Conservation (phyloP, 92 coral and sea anemone species). For the Hydrozoanthus gracilis region DNA sequence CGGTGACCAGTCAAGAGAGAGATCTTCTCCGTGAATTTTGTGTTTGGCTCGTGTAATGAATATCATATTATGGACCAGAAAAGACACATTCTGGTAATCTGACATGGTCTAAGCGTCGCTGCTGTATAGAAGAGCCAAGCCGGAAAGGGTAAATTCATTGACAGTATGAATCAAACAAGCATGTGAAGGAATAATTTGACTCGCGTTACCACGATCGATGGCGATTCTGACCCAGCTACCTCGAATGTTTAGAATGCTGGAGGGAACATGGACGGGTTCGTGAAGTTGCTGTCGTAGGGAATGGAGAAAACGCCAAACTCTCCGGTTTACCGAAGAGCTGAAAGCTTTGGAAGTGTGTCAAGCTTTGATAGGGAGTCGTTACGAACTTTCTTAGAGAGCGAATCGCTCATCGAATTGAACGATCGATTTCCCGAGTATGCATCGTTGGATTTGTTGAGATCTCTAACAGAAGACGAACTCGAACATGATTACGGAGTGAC, state of each 20-base stretch:
- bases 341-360: conserved; percentile 64
- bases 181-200: conserved; percentile 32
- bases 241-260: conserved; percentile 15
- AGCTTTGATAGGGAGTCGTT: conserved; percentile 74
- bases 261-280: conserved; percentile 28
- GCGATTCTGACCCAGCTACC: conserved; percentile 20
- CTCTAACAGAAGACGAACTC: conserved; percentile 91
- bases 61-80: conserved; percentile 33
- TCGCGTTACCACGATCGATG: conserved; percentile 33
- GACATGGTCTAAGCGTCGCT: conserved; percentile 32
- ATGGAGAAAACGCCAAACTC: conserved; percentile 34
- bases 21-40: conserved; percentile 18
- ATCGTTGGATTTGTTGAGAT: conserved; percentile 76
- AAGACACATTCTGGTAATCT: conserved; percentile 6
- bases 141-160: conserved; percentile 3
- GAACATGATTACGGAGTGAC: conserved; percentile 88
- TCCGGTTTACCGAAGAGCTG: conserved; percentile 43
- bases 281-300: conserved; percentile 28
- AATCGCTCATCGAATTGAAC: conserved; percentile 78
- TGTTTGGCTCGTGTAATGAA: conserved; percentile 12
- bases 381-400: conserved; percentile 79
- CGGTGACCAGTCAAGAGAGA: neutral
- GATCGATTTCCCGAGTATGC: conserved; percentile 79
- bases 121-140: neutral
- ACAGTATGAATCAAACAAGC: neutral